A percentile compares a stretch with the other conserved stretches of the same genome.
These are phyloP conservation scores for Drosophila prosaltans DNA, from an alignment of 1,140 invertebrate species.

Conservation along the genomic window DNA sequence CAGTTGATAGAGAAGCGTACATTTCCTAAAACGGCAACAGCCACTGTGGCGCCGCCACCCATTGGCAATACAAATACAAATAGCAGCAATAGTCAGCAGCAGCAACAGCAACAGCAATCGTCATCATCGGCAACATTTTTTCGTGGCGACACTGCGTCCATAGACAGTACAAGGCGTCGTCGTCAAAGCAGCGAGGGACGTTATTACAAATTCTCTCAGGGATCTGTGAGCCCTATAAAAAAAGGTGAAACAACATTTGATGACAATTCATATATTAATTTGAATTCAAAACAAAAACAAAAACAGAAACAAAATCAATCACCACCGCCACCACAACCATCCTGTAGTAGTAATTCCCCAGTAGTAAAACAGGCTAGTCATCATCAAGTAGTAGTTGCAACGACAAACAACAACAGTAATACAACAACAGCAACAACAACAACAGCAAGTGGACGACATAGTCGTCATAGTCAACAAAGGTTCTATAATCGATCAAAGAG, in stretches of 20 bases:
- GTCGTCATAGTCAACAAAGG: conserved; percentile 67
- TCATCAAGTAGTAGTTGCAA: conserved; percentile 22
- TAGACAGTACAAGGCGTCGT: conserved; percentile 50
- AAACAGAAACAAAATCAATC: conserved; percentile 19
- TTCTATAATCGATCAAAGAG: conserved; percentile 69
- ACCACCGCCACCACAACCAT: conserved; percentile 42
- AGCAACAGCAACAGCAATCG: background rate
- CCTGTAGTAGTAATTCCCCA: conserved; percentile 41
- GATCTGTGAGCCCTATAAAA: conserved; percentile 75
- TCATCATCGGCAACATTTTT: conserved; percentile 57
- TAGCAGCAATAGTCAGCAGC: conserved; percentile 12
- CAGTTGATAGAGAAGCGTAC: conserved; percentile 68
- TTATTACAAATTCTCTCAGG: conserved; percentile 68
- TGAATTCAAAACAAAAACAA: conserved; percentile 1
- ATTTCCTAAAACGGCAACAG: conserved; percentile 68
- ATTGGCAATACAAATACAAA: conserved; percentile 10
- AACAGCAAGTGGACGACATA: conserved; percentile 44
- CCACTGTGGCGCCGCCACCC: conserved; percentile 43
- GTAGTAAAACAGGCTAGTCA: conserved; percentile 57
- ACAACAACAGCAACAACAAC: conserved; percentile 8
- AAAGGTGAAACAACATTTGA: conserved; percentile 65
- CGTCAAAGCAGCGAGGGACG: conserved; percentile 64
- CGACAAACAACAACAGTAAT: background rate
- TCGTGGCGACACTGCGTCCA: conserved; percentile 72
- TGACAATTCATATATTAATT: conserved; percentile 17